phyloP scores from a whole-genome alignment of 2,888 invertebrate genomes.

The Hypomecis atomaria region DNA sequence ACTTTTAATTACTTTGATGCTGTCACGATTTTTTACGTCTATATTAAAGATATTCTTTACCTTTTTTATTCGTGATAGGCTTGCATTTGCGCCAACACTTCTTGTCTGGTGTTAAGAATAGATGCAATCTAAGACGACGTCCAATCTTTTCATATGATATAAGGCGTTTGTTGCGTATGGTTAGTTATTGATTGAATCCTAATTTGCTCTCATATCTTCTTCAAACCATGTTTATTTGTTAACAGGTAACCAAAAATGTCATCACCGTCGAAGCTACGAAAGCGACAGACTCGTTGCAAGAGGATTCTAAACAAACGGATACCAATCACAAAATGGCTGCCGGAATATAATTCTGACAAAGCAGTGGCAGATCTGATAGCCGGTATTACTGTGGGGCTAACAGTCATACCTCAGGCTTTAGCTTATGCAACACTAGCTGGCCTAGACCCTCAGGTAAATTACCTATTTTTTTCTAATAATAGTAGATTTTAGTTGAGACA shows the following conservation, averaged over 20 bases:
- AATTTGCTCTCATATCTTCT: background rate
- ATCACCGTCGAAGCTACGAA: slow-evolving; percentile 76
- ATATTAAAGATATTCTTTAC: background rate
- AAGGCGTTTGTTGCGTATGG: background rate
- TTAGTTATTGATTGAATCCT: no score
- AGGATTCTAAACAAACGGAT: slow-evolving; percentile 79
- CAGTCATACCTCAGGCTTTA: slow-evolving; percentile 96
- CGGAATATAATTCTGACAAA: slow-evolving; percentile 90
- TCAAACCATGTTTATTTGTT: slow-evolving; percentile 20
- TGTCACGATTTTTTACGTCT: slow-evolving; percentile 15
- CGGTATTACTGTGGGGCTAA: slow-evolving; percentile 96
- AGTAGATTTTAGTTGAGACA: no score
- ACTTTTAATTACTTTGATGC: slow-evolving; percentile 23
- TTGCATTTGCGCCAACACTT: no score
- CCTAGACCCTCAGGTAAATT: slow-evolving; percentile 90
- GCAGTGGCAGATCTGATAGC: slow-evolving; percentile 94
- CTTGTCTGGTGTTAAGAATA: no score
- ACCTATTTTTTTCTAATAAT: no score
- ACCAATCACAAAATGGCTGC: slow-evolving; percentile 90
- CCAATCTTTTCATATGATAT: no score
- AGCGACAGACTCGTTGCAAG: slow-evolving; percentile 69
- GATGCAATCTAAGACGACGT: no score
- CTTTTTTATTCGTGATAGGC: no score
- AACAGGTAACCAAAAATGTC: slow-evolving; percentile 63
- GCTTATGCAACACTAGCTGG: slow-evolving; percentile 96